These are phyloP conservation scores for Lamprotornis superbus DNA, from an alignment of 2,113 vertebrate genomes.

Conservation along the genomic window DNA sequence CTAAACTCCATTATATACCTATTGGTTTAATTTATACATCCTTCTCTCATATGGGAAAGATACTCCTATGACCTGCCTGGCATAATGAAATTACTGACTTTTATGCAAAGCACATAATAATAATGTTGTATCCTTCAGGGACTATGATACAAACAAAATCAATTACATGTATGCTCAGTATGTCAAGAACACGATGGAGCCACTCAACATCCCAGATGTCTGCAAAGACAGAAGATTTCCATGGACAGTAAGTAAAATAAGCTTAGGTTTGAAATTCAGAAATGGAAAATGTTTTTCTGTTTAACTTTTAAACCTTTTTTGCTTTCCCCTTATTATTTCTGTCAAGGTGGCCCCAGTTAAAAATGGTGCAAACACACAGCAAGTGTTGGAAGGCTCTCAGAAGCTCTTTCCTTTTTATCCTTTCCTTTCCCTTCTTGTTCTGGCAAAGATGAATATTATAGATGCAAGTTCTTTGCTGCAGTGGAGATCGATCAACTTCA, in stretches of 20 bases:
- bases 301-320: neutral
- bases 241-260: slow-evolving; percentile 85
- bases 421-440: neutral
- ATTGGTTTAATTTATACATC: neutral
- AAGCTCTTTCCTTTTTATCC: neutral
- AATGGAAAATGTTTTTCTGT: neutral
- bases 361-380: neutral
- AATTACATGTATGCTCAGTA: slow-evolving; percentile 98
- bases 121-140: slow-evolving; percentile 71
- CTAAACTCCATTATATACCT: neutral
- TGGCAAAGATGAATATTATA: neutral
- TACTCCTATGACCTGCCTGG: neutral
- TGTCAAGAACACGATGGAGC: slow-evolving; percentile 90
- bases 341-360: neutral
- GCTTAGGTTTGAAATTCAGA: neutral
- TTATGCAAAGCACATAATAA: neutral
- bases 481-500: neutral
- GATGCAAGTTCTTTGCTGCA: neutral
- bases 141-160: slow-evolving; percentile 83
- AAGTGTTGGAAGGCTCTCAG: neutral
- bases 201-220: slow-evolving; percentile 90
- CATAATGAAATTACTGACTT: neutral
- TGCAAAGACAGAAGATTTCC: slow-evolving; percentile 88
- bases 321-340: neutral
- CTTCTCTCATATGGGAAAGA: neutral